Base-by-base conservation (phyloP, 2,797 vertebrate species). In the Odontamblyopus rebecca region DNA sequence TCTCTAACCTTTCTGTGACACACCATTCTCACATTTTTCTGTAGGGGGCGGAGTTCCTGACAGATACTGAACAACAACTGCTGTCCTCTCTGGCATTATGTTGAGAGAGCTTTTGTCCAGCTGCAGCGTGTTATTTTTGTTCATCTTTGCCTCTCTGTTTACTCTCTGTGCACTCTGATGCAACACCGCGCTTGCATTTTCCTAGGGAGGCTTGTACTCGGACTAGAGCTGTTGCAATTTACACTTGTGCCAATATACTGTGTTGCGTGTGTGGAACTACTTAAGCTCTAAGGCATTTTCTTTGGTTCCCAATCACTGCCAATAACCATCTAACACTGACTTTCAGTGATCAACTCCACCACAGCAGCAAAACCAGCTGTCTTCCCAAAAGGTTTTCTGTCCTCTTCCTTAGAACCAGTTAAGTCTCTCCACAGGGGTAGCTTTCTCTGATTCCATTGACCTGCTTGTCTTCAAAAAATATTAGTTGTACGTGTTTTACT, bases 61-160 rank as follows among this genome's bases (percentile, higher is more conserved):
- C 72, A 80, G 80, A 88, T 83, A 88, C 73, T 35, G 11, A 62
- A 62, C 75, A 93, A 88, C 93, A 93, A 89, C 91, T 94, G 93
- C 79, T 83, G 61, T 74, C 72, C 79, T 90, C 87, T 87, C 87
- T 48, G 82, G 85, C 85, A 72, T 81, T 76, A 83, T 73, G 76
- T 74, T 56, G 51, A 88, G 76, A 71, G 76, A 86, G 80, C 79
- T 84, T 89, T 83, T 82, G 82, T 89, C 89, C 89, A 87, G 85
- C 87, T 91, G 86, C 86, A 85, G 80, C 70, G 80, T 78, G 87
- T 91, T 91, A 92, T 93, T 93, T 91, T 82, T 85, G 82, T 84
- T 85, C 69, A 73, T 64, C 82, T 79, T 72, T 74, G 64, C 81
- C 68, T 77, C 76, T 70, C 76, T 59, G 44, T 48, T 61, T 30